Conservation (phyloP, 2,797 vertebrate species). For the Falco columbarius region DNA sequence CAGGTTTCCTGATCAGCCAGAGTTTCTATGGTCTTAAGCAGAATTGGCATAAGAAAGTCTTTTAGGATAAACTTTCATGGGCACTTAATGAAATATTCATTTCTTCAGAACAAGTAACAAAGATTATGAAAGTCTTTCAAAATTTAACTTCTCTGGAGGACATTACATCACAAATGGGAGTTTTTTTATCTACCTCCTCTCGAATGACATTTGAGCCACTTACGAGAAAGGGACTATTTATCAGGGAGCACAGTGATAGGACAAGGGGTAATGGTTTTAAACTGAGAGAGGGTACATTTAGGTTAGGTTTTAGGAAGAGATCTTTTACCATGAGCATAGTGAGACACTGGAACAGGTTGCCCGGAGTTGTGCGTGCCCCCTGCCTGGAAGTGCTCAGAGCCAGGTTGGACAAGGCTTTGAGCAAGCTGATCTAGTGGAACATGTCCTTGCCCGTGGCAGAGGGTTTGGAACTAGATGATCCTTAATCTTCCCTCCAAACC, state of each 20-base stretch:
- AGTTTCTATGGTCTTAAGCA: not conserved
- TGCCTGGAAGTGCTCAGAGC: not conserved
- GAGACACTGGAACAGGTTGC: not conserved
- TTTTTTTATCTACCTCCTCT: not conserved
- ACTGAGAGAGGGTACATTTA: too few relatives aligned
- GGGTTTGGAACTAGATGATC: fast-evolving
- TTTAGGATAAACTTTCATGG: not conserved
- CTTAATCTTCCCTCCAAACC: not conserved
- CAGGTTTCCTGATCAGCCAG: not conserved
- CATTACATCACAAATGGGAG: not conserved
- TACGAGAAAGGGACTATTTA: too few relatives aligned
- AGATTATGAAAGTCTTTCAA: not conserved
- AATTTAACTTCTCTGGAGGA: not conserved
- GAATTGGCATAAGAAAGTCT: fast-evolving
- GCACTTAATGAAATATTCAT: not conserved
- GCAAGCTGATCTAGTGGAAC: not conserved
- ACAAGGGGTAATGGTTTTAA: too few relatives aligned
- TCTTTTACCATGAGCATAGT: not conserved
- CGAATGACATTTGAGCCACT: not conserved
- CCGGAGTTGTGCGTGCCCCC: fast-evolving
- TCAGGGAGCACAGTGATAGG: too few relatives aligned
- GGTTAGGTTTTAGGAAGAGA: not conserved
- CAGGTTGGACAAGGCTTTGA: not conserved
- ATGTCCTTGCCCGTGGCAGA: not conserved
- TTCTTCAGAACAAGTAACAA: not conserved